Percentiles rank a stretch among this genome's conserved stretches.
phyloP scores from a whole-genome alignment of 2,113 vertebrate genomes.

The Tilapia sparmanii region DNA sequence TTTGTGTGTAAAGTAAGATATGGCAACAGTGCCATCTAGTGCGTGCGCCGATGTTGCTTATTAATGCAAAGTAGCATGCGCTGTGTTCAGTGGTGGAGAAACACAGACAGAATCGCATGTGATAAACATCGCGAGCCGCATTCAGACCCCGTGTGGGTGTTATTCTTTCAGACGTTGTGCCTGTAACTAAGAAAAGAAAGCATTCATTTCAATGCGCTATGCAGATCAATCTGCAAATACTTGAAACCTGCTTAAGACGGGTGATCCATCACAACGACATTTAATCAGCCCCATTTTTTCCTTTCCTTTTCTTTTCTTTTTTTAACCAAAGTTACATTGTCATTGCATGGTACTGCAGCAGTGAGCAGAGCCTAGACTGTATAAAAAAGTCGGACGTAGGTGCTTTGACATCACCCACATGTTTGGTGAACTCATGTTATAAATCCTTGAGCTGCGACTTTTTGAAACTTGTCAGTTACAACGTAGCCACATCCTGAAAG shows the following conservation, averaged over 20 bases:
- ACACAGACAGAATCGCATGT: not conserved
- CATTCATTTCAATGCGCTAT: not conserved
- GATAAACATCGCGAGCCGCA: not conserved
- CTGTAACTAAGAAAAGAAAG: not conserved
- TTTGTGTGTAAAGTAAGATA: constrained; percentile 13
- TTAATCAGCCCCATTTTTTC: constrained; percentile 24
- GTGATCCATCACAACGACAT: constrained; percentile 37
- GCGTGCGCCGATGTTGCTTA: not conserved
- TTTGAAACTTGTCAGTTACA: not conserved
- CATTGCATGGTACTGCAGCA: constrained; percentile 3
- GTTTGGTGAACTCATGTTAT: not conserved
- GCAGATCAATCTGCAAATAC: constrained; percentile 16
- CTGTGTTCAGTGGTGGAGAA: not conserved
- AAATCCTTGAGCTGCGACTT: not conserved
- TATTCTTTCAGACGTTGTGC: not conserved
- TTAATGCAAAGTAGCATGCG: not conserved
- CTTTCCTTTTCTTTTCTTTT: not conserved
- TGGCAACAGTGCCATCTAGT: constrained; percentile 68
- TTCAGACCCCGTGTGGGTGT: not conserved
- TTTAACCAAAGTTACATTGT: not conserved
- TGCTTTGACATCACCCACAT: not conserved
- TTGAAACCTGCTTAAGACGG: constrained; percentile 9
- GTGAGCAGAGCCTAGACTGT: not conserved
- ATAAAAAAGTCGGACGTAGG: not conserved
- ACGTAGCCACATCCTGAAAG: not conserved